Conservation (phyloP, 2,113 vertebrate species). For the Scomber colias region DNA sequence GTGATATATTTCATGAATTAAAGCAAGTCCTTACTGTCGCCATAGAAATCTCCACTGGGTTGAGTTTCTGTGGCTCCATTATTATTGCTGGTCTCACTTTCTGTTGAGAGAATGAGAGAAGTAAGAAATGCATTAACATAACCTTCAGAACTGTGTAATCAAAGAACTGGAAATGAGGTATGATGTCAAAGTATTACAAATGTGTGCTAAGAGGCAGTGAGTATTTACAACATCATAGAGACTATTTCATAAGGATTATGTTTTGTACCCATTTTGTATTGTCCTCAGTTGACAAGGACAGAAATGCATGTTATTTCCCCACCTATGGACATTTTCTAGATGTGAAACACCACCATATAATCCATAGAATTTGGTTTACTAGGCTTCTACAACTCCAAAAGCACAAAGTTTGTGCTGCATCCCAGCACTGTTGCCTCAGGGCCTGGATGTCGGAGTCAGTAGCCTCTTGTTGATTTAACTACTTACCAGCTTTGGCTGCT, state of each 20-base stretch:
- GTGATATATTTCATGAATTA: background rate
- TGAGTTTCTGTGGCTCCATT: conserved; percentile 89
- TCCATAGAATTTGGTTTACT: conserved; percentile 2
- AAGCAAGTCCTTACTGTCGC: conserved; percentile 91
- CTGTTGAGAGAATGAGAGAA: conserved; percentile 82
- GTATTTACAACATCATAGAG: background rate
- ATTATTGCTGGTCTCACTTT: conserved; percentile 88
- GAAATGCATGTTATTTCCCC: conserved; percentile 28
- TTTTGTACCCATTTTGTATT: conserved; percentile 9
- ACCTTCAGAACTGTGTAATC: background rate
- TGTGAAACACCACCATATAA: conserved; percentile 28
- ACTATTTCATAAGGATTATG: background rate
- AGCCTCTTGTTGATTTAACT: conserved; percentile 78
- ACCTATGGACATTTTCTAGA: conserved; percentile 27
- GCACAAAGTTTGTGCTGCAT: conserved; percentile 51
- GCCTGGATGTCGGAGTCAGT: conserved; percentile 72
- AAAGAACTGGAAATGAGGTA: conserved; percentile 14
- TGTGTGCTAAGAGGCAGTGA: background rate
- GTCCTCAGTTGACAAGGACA: background rate
- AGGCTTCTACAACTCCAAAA: conserved; percentile 29
- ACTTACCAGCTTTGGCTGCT: conserved; percentile 96
- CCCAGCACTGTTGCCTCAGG: conserved; percentile 54
- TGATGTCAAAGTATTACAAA: background rate
- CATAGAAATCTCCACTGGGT: conserved; percentile 94
- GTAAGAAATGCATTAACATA: conserved; percentile 44